Percentiles rank a stretch among this genome's conserved stretches.
Evolutionary conservation across 2,113 vertebrate species (phyloP).

Genomic region (Hippocampus guttulatus): DNA sequence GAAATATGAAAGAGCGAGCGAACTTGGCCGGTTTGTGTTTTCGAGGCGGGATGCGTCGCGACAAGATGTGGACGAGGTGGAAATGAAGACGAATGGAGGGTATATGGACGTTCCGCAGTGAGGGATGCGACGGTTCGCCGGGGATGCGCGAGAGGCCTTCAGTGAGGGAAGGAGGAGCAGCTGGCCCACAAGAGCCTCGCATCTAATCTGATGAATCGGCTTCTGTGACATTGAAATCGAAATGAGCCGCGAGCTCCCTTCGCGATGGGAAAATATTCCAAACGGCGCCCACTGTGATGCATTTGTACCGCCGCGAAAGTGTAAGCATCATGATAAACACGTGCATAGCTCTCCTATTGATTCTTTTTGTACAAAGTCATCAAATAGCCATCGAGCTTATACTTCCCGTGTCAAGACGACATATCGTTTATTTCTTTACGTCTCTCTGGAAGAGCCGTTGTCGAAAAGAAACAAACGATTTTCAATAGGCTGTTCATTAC

Average conservation of each 20-base stretch:
- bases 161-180: constrained; percentile 48
- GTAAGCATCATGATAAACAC: not conserved
- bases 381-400: not conserved
- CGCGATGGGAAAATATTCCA: not conserved
- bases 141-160: constrained; percentile 26
- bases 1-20: not conserved
- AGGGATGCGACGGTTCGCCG: constrained; percentile 16
- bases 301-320: not conserved
- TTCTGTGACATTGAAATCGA: not conserved
- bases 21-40: constrained; percentile 8
- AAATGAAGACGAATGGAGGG: constrained; percentile 54
- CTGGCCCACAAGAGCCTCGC: constrained; percentile 25
- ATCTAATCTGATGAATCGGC: constrained; percentile 30
- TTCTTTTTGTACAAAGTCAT: not conserved
- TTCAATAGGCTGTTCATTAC: constrained; percentile 35
- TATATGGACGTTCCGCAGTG: constrained; percentile 35
- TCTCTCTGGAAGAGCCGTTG: constrained; percentile 27
- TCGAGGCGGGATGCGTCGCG: constrained; percentile 16
- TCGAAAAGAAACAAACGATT: constrained; percentile 15
- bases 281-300: not conserved
- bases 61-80: constrained; percentile 25
- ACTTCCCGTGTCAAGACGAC: not conserved
- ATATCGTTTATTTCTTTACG: not conserved
- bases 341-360: not conserved
- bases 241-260: not conserved